A percentile compares a stretch with the other conserved stretches of the same genome.
Conservation (phyloP, 2,113 vertebrate species). For the Triplophysa tibetana region DNA sequence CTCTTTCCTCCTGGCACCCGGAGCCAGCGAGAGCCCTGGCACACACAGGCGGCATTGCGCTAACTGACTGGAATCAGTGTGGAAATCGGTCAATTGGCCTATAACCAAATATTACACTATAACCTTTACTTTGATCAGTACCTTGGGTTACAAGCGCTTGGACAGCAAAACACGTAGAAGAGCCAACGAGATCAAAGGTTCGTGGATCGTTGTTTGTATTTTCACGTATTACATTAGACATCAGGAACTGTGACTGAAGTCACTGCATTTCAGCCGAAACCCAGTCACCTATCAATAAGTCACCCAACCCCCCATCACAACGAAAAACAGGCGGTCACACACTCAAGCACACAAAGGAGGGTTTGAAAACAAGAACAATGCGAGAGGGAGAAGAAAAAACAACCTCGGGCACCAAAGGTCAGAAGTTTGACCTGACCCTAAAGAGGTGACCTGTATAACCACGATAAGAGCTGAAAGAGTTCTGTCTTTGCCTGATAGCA, state of each 20-base stretch:
- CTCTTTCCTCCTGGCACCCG: background rate
- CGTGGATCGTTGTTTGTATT: conserved; percentile 3
- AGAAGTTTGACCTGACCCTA: conserved; percentile 72
- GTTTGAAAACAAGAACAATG: conserved; percentile 45
- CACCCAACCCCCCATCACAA: conserved; percentile 23
- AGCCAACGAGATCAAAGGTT: conserved; percentile 41
- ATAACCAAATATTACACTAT: conserved; percentile 60
- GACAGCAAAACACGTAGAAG: conserved; percentile 73
- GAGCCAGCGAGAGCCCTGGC: conserved; percentile 15
- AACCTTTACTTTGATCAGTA: conserved; percentile 57
- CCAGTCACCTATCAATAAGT: conserved; percentile 28
- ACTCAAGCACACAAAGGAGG: conserved; percentile 38
- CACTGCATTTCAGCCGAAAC: conserved; percentile 12
- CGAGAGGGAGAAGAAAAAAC: conserved; percentile 50
- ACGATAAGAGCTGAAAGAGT: conserved; percentile 75
- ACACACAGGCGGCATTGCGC: background rate
- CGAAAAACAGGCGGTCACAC: conserved; percentile 44
- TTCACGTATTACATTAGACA: conserved; percentile 2
- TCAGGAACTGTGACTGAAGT: conserved; percentile 40
- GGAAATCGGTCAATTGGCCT: conserved; percentile 9
- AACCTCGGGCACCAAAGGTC: conserved; percentile 59
- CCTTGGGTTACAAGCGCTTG: conserved; percentile 65
- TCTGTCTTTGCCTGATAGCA: conserved; percentile 70
- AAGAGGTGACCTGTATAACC: conserved; percentile 66
- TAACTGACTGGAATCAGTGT: conserved; percentile 1